Evolutionary conservation across 2,888 invertebrate species (phyloP).

Genomic region (Cabera pusaria): DNA sequence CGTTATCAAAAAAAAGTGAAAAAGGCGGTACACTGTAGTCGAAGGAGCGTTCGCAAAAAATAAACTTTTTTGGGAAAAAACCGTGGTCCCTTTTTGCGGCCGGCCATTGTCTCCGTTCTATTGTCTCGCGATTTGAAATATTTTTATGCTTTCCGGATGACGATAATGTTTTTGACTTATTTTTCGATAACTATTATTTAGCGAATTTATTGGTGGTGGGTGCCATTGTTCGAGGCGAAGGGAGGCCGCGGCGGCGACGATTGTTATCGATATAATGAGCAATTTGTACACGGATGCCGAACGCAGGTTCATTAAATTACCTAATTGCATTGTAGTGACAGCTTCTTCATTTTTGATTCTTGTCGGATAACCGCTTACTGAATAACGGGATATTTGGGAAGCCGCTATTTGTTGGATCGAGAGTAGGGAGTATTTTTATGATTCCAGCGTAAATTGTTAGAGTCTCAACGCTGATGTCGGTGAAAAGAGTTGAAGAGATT

Average conservation of each 20-base stretch:
- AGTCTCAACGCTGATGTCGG: no score
- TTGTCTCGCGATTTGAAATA: slow-evolving; percentile 80
- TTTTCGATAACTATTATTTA: slow-evolving; percentile 80
- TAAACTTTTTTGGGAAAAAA: slow-evolving; percentile 54
- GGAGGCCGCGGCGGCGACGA: slow-evolving; percentile 35
- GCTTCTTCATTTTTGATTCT: slow-evolving; percentile 47
- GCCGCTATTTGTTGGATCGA: no score
- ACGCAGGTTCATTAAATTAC: slow-evolving; percentile 40
- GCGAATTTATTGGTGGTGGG: slow-evolving; percentile 69
- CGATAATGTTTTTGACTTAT: slow-evolving; percentile 77
- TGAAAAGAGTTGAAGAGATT: no score
- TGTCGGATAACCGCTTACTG: slow-evolving; percentile 39
- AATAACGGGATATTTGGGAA: background rate
- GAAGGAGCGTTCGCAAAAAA: slow-evolving; percentile 72
- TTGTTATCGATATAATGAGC: slow-evolving; percentile 54
- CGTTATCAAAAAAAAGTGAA: slow-evolving; percentile 69
- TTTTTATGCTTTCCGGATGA: slow-evolving; percentile 81
- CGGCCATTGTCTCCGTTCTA: slow-evolving; percentile 75
- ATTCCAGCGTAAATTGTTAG: no score
- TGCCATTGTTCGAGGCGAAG: slow-evolving; percentile 47
- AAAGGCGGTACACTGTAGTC: slow-evolving; percentile 72
- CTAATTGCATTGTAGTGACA: slow-evolving; percentile 52
- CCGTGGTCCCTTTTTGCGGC: slow-evolving; percentile 70
- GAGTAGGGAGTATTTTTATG: no score
- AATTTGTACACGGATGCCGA: slow-evolving; percentile 65